phyloP scores from a whole-genome alignment of 2,113 vertebrate genomes.

The Elephantulus edwardii region DNA sequence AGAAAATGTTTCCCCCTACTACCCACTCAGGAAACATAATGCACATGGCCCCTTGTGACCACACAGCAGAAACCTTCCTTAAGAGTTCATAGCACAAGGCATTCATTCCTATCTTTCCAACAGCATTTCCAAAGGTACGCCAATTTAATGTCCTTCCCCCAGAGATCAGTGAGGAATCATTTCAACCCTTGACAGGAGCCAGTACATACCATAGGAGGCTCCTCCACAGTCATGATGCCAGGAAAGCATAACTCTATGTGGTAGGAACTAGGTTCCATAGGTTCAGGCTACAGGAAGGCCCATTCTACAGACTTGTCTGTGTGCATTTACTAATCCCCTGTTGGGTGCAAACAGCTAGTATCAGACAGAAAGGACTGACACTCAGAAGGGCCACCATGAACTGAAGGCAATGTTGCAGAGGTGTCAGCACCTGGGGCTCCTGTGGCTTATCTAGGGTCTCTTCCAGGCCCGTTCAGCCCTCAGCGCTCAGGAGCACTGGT shows the following conservation, averaged over 20 bases:
- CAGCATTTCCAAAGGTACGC: background rate
- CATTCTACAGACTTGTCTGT: accelerated
- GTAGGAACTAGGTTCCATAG: background rate
- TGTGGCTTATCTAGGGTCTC: background rate
- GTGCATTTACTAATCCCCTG: background rate
- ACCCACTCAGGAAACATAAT: background rate
- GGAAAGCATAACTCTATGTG: background rate
- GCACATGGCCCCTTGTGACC: background rate
- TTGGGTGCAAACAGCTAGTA: background rate
- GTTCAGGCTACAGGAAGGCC: background rate
- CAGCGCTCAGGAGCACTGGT: background rate
- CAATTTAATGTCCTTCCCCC: too few relatives aligned
- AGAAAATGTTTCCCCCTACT: conserved; percentile 8
- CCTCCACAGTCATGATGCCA: background rate
- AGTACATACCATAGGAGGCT: accelerated
- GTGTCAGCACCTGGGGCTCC: background rate
- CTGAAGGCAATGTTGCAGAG: background rate
- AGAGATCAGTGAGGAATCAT: background rate
- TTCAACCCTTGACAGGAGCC: background rate
- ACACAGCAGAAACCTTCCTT: background rate
- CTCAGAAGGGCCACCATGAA: background rate
- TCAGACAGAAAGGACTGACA: too few relatives aligned
- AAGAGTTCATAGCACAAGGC: background rate
- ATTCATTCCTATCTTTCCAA: background rate
- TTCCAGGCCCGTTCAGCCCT: background rate